Evolutionary conservation across 1,140 invertebrate species (phyloP).

Genomic region (Cydia pomonella): DNA sequence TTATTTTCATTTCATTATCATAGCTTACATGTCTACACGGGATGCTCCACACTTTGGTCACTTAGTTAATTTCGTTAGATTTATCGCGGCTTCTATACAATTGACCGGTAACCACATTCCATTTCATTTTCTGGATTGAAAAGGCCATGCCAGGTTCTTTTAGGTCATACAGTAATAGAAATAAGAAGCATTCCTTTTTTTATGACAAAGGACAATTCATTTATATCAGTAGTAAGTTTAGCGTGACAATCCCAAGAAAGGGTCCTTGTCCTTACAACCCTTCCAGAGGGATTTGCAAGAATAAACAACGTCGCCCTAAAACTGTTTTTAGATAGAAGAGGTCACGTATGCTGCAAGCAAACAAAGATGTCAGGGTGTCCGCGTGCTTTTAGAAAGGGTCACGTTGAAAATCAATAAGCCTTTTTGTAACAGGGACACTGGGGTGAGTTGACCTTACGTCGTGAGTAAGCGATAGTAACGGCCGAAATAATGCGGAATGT

Average conservation of each 20-base stretch:
- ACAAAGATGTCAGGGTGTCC: not conserved
- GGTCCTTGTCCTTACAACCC: not conserved
- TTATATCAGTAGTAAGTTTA: not conserved
- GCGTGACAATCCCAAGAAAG: not conserved
- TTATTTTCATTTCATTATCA: no score
- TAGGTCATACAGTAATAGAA: not conserved
- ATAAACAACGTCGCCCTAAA: constrained; percentile 26
- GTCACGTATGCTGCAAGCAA: constrained; percentile 15
- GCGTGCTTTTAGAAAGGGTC: constrained; percentile 27
- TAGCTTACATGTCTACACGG: no score
- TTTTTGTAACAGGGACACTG: not conserved
- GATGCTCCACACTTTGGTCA: no score
- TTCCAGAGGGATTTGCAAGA: constrained; percentile 18
- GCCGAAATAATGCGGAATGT: no score
- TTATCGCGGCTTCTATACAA: no score
- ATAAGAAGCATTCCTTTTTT: not conserved
- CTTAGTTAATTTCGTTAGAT: no score
- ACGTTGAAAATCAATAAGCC: constrained; percentile 14
- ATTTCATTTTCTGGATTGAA: no score
- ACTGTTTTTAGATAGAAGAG: constrained; percentile 6
- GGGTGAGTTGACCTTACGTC: not conserved
- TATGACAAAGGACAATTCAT: not conserved
- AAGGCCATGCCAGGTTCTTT: no score
- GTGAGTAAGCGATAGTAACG: not conserved
- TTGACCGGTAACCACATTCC: no score